Evolutionary conservation across 92 coral and sea anemone genomes (phyloP), one percentile per base, ranked within the genome.

Genomic region (Phenganax marumi): DNA sequence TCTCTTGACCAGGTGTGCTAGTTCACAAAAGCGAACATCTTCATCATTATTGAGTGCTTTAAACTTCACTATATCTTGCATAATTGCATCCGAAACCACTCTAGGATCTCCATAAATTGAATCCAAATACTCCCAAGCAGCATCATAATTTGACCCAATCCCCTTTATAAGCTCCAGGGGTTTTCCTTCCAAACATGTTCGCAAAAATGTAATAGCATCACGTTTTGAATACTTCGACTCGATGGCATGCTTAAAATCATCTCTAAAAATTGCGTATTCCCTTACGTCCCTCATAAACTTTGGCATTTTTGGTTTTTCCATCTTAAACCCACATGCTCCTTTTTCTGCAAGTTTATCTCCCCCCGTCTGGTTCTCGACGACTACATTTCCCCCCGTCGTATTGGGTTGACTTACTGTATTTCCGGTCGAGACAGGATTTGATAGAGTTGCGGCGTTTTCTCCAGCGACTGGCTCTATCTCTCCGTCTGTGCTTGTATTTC

Each of bases 231-330:
- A 87, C 17, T 53, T 65, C 3, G 75, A 7, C 10, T 87, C 76
- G 2, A 84, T 43, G 6, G 88, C 83, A 21, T 88, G 83, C 83
- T 88, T 88, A 53, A 88, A 88, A 56, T 88, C 91, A 8, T 72
- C 61, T 25, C 81, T 49, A 73, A 88, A 88, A 8, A 73, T 84
- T 33, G 77, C 78, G 77, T 84, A 88, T 52, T 74, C 86, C 50
- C 83, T 66, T 16, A 84, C 85, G 19, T 87, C 75, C 19, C 84
- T 81, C 8, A 19, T 39, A 73, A 88, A 88, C 46, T 3, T 39
- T 7, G 90, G 85, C 9, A 84, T 12, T 21, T 83, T 83, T 26
- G 87, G 87, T 60, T 87, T 87, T 76, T 87, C 87, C 25, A 86
- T 25, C 48, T 86, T 86, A 23, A 81, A 86, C 17, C 11, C 58